Conservation (phyloP, 2,888 invertebrate species). For the Meiosimyza platycephala region DNA sequence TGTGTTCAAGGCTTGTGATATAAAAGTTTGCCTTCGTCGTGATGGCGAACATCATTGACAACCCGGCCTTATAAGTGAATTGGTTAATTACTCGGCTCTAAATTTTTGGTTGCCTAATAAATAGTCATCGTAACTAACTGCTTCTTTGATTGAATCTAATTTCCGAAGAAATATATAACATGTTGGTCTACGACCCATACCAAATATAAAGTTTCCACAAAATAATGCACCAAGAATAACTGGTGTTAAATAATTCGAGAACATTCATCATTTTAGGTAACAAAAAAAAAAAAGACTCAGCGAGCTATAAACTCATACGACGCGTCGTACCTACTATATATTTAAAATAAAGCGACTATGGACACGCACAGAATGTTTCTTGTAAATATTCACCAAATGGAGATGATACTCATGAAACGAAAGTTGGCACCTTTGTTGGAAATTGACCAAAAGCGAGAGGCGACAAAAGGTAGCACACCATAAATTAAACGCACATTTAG, state of each 20-base stretch:
- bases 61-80: too few relatives aligned
- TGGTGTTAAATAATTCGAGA: constrained; percentile 39
- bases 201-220: background rate
- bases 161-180: too few relatives aligned
- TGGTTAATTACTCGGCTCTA: too few relatives aligned
- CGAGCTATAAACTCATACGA: background rate
- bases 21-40: too few relatives aligned
- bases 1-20: too few relatives aligned
- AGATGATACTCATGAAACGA: constrained; percentile 12
- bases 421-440: constrained; percentile 20
- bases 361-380: background rate
- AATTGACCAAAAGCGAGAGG: constrained; percentile 25
- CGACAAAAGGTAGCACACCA: constrained; percentile 45
- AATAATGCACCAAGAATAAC: constrained; percentile 29
- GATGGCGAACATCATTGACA: too few relatives aligned
- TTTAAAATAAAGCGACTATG: background rate
- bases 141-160: too few relatives aligned
- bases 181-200: background rate
- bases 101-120: too few relatives aligned
- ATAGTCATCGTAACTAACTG: too few relatives aligned
- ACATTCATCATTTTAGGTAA: constrained; percentile 47
- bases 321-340: too few relatives aligned
- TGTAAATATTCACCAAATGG: too few relatives aligned
- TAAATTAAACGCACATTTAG: constrained; percentile 41
- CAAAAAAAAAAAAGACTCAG: background rate